Evolutionary conservation across 1,140 invertebrate species (phyloP), one percentile per base, ranked within the genome.

Genomic region (Battus philenor): DNA sequence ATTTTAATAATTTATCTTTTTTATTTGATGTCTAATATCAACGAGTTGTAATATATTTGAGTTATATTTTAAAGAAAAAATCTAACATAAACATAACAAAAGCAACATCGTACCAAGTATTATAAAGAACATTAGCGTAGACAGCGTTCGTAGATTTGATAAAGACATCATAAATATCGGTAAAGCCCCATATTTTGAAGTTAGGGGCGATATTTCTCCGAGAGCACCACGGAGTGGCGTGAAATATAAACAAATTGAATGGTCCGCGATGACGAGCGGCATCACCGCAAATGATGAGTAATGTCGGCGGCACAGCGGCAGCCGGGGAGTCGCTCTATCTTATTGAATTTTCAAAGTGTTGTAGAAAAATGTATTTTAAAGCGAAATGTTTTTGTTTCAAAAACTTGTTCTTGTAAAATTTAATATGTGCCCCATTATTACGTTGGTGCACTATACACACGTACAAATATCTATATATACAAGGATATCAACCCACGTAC

Each of bases 181-280:
- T 47, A 61, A 70, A 53, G 64, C 59, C 51, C 67, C 64, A 73
- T 77, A 82, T 77, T 75, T 77, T 53, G 62, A 63, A 34, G 62
- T 81, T 75, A 81, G 59, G 50, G 57, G 52, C 64, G 31, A 71
- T 76, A 69, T 63, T 59, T 77, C 66, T 59, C 45, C 36, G 58
- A 33, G 46, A 59, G 68, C 74, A 75, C 71, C 74, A 73, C 72
- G 46, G 63, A 78, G 67, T 73, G 58, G 63, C 68, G 71, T 74
- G 68, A 76, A 80, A 83, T 81, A 77, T 79, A 81, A 80, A 81
- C 76, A 83, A 83, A 81, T 83, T 80, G 79, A 80, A 83, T 81
- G 63, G 57, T 51, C 55, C 55, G 58, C 55, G 53, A 68, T 77
- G 75, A 80, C 50, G 76, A 72, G 66, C 59, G 47, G 47, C 57